Evolutionary conservation across 2,888 invertebrate species (phyloP), one percentile per base, ranked within the genome.

Genomic region (Aleiodes alternator): DNA sequence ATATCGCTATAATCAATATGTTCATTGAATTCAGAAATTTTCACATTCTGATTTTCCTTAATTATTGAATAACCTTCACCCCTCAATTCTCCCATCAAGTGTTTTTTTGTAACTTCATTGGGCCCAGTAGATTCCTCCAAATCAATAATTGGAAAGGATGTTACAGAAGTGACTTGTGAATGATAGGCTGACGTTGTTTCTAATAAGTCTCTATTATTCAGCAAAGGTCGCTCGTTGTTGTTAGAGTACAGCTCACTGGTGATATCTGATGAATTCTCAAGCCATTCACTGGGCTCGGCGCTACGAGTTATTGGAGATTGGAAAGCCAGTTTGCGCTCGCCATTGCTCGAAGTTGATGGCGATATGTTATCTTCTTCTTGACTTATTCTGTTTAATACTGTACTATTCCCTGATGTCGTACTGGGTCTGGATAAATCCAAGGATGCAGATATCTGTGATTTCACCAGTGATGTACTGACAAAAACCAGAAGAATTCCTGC

Each of bases 401-500:
- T 57, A 11, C 34, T 64, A 69, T 73, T 78, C 75, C 66, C 72
- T 59, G 76, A 77, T 72, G 55, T 7, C 2, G 64, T 43, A 48
- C 4, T n/a, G 16, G 7, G n/a, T 34, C 4, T 11, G 0, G 61
- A 51, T 43, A 29, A 72, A 53, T 69, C 56, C 29, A 72, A 55
- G 72, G 57, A 56, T 38, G 68, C 16, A 16, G 51, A 23, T 50
- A 59, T 53, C 43, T 78, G 69, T 34, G 77, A 77, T 64, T 68
- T 55, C 11, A 76, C 79, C 38, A 78, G 59, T 50, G 75, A 74
- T 72, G 72, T 72, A 50, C 56, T 56, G 64, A 80, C 57, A 56
- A 80, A 59, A 50, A 82, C 50, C 76, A 76, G 69, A 72, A 76
- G 51, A 14, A 72, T 14, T 57, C 78, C 82, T 82, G 77, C 2